Conservation (phyloP, 2,113 vertebrate species). For the Pteropus alecto region DNA sequence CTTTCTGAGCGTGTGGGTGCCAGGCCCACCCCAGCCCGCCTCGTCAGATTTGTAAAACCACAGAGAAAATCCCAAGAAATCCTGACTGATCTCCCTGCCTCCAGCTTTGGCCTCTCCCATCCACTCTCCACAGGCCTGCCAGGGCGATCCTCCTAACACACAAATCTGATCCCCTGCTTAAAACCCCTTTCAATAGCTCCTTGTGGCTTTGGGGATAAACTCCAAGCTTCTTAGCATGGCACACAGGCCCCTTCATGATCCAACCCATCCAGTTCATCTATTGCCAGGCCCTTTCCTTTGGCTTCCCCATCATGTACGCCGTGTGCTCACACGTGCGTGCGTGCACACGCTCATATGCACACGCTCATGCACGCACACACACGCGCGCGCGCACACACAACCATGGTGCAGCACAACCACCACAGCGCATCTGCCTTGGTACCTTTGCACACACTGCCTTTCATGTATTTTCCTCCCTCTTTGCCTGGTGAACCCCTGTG, state of each 20-base stretch:
- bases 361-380: neutral
- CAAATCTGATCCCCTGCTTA: constrained; percentile 36
- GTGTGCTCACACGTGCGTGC: too few relatives aligned
- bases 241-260: neutral
- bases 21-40: neutral
- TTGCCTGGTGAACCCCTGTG: neutral
- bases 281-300: neutral
- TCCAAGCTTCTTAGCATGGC: neutral
- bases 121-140: neutral
- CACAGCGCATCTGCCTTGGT: neutral
- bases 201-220: neutral
- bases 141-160: neutral
- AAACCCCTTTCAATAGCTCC: constrained; percentile 46
- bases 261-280: neutral
- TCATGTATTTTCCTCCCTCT: neutral
- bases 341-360: neutral
- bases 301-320: accelerated
- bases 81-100: constrained; percentile 57
- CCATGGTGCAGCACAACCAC: neutral
- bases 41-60: constrained; percentile 49
- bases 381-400: neutral
- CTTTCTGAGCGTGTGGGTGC: neutral
- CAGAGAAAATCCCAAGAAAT: constrained; percentile 70
- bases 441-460: neutral
- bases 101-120: constrained; percentile 15